Evolutionary conservation across 2,797 vertebrate genomes (phyloP).

Genomic region (Scyliorhinus canicula): DNA sequence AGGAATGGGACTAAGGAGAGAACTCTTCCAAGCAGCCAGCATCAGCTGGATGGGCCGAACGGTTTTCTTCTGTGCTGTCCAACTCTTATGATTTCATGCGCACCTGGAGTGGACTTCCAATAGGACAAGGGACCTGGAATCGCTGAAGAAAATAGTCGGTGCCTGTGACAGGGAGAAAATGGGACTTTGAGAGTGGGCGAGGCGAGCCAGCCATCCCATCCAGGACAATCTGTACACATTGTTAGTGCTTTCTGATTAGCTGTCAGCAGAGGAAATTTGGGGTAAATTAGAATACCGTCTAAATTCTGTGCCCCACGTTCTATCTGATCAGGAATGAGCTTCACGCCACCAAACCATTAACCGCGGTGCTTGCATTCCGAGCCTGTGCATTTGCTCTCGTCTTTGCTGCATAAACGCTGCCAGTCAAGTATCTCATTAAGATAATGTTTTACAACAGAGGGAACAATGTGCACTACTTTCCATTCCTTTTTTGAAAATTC

Average conservation of each 20-base stretch:
- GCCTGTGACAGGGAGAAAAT: not conserved
- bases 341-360: conserved; percentile 11
- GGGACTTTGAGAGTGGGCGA: not conserved
- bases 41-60: not conserved
- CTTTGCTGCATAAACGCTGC: conserved; percentile 7
- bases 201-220: too few species aligned
- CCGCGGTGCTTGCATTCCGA: not conserved
- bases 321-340: not conserved
- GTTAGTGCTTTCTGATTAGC: not conserved
- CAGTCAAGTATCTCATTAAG: conserved; percentile 31
- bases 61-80: not conserved
- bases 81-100: not conserved
- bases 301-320: not conserved
- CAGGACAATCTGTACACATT: not conserved
- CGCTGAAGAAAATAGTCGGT: not conserved
- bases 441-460: conserved; percentile 33
- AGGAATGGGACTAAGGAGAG: not conserved
- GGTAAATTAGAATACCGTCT: conserved; percentile 7
- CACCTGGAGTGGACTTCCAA: not conserved
- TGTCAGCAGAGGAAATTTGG: not conserved
- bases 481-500: not conserved
- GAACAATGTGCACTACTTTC: conserved; percentile 33
- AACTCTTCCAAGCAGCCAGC: not conserved
- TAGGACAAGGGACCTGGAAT: not conserved
- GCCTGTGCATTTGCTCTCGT: not conserved